Conservation (phyloP, 2,113 vertebrate genomes). For the Kryptolebias marmoratus region DNA sequence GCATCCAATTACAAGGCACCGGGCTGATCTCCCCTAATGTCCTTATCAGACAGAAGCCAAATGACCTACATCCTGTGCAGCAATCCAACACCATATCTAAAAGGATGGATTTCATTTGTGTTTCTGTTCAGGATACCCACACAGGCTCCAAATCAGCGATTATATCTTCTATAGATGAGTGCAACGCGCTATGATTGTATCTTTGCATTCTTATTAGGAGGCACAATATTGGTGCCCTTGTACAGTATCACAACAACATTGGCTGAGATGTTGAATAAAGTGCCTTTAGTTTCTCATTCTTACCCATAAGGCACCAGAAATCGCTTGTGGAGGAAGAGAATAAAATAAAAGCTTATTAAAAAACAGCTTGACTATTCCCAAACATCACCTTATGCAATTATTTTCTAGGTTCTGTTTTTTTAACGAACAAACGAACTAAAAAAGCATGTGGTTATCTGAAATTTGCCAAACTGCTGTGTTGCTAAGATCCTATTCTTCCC, state of each 20-base stretch:
- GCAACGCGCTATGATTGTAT: neutral
- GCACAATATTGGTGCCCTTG: neutral
- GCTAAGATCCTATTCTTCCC: slow-evolving; percentile 42
- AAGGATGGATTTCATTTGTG: slow-evolving; percentile 41
- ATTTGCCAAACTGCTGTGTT: slow-evolving; percentile 48
- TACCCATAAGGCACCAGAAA: neutral
- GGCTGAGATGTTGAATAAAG: neutral
- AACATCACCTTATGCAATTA: too few relatives aligned
- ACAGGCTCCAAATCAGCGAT: slow-evolving; percentile 16
- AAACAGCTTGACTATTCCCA: too few relatives aligned
- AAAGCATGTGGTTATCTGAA: slow-evolving; percentile 11
- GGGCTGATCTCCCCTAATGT: slow-evolving; percentile 15
- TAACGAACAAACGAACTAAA: neutral
- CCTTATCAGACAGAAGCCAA: slow-evolving; percentile 31
- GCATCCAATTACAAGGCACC: slow-evolving; percentile 1
- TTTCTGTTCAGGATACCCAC: slow-evolving; percentile 11
- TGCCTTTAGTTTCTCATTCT: neutral
- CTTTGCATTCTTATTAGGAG: neutral
- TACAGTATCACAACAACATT: neutral
- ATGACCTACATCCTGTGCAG: slow-evolving; percentile 38
- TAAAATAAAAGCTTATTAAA: neutral
- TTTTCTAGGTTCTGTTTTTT: too few relatives aligned
- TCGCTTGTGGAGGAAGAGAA: neutral
- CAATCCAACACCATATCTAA: slow-evolving; percentile 44
- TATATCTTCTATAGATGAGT: slow-evolving; percentile 17